Conservation (phyloP, 1,140 invertebrate genomes). For the Berghia stephanieae region DNA sequence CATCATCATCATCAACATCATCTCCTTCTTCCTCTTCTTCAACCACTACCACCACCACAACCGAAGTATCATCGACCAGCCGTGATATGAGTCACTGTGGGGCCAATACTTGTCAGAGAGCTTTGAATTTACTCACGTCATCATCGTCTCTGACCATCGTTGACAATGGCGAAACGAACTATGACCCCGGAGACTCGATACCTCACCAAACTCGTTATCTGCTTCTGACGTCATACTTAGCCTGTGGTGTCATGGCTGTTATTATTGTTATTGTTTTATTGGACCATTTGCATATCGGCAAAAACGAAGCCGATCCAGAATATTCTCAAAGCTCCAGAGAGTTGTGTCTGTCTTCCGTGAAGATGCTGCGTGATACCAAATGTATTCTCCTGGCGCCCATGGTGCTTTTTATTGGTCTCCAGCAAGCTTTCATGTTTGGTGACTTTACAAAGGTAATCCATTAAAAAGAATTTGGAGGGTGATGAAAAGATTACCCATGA, state of each 20-base stretch:
- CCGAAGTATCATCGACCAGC: background rate
- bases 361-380: constrained; percentile 61
- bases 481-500: background rate
- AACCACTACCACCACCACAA: background rate
- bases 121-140: too few relatives aligned
- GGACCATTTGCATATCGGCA: constrained; percentile 44
- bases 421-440: constrained; percentile 67
- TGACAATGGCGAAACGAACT: constrained; percentile 37
- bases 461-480: background rate
- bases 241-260: constrained; percentile 57
- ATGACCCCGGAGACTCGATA: constrained; percentile 40
- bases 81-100: constrained; percentile 24
- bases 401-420: constrained; percentile 65
- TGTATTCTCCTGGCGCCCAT: constrained; percentile 64
- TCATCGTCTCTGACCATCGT: constrained; percentile 27
- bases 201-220: constrained; percentile 50
- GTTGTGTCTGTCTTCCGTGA: constrained; percentile 52
- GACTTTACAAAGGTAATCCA: constrained; percentile 66
- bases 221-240: constrained; percentile 58
- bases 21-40: background rate
- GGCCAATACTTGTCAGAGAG: constrained; percentile 37
- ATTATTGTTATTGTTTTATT: constrained; percentile 54
- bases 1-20: background rate
- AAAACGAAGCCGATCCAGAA: constrained; percentile 35
- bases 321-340: constrained; percentile 44